Evolutionary conservation across 2,113 vertebrate species (phyloP), one percentile per base, ranked within the genome.

Genomic region (Callorhinus ursinus): DNA sequence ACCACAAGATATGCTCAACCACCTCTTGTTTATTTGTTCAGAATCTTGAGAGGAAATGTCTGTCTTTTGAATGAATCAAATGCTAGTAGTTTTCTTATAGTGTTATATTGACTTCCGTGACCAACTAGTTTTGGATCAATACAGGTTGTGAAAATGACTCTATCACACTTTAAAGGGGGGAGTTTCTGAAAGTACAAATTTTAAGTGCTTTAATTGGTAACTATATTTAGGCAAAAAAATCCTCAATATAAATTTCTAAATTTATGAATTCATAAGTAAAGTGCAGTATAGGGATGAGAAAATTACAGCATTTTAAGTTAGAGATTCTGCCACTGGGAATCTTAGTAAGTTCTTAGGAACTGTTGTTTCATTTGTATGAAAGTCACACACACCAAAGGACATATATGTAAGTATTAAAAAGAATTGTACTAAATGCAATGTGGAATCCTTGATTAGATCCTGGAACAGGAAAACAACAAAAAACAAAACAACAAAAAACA

Each of bases 221-320:
- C 79, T 42, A 71, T 90, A 80, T 63, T 42, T 63, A 71, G 22
- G 83, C 14, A 95, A 94, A 94, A 95, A 96, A 86, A 57, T 24
- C 53, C 46, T n/a, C 59, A 51, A 49, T 63, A 5, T 80, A 55
- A 49, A 85, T 55, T 95, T 67, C 51, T 59, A 95, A 63, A 79
- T 24, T 15, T 83, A 83, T 42, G 2, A 61, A 93, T 90, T 81
- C 39, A 65, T 90, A 77, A 88, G 8, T 51, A 71, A 88, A 93
- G 21, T 71, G 26, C 94, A 76, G 61, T 69, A 11, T 53, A 82
- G 16, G 11, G 49, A 26, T 71, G 83, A 65, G 19, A 36, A 95
- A 71, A 9, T 49, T 69, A 81, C 0, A 79, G 31, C 33, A 69
- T 79, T 39, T 90, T 26, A 80, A 53, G 33, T 72, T 79, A 90